phyloP scores from a whole-genome alignment of 2,797 vertebrate genomes.

The Amazona ochrocephala region DNA sequence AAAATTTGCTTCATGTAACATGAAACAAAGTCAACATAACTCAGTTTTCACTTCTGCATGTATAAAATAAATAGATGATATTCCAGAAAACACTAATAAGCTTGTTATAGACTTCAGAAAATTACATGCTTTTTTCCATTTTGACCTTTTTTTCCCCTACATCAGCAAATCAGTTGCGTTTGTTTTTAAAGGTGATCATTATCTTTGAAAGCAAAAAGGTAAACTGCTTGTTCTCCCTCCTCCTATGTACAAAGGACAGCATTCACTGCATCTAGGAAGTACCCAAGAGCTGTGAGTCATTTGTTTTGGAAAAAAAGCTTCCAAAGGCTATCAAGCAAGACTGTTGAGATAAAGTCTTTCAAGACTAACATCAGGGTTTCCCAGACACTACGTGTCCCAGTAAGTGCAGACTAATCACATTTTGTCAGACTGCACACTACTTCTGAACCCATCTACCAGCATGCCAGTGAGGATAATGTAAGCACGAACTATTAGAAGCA shows the following conservation, averaged over 20 bases:
- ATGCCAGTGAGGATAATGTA: background rate
- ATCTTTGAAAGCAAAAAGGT: constrained; percentile 28
- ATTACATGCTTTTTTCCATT: background rate
- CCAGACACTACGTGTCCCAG: constrained; percentile 14
- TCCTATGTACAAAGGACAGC: background rate
- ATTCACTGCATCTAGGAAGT: background rate
- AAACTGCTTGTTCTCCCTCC: background rate
- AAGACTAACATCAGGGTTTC: constrained; percentile 56
- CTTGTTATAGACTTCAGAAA: background rate
- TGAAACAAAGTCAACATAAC: background rate
- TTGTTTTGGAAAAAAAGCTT: constrained; percentile 58
- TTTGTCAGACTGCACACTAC: constrained; percentile 33
- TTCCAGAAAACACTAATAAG: background rate
- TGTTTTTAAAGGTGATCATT: background rate
- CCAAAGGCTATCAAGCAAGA: constrained; percentile 26
- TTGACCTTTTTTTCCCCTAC: background rate
- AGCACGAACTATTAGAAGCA: constrained; percentile 6
- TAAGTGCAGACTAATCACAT: constrained; percentile 47
- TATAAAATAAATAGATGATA: background rate
- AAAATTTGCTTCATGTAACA: background rate
- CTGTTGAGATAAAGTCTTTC: constrained; percentile 49
- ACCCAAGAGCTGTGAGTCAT: constrained; percentile 9
- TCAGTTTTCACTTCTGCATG: background rate
- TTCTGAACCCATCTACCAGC: constrained; percentile 16
- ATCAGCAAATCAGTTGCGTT: background rate